These are phyloP conservation scores for Erythrolamprus reginae DNA, from an alignment of 2,113 vertebrate genomes.

Conservation along the genomic window DNA sequence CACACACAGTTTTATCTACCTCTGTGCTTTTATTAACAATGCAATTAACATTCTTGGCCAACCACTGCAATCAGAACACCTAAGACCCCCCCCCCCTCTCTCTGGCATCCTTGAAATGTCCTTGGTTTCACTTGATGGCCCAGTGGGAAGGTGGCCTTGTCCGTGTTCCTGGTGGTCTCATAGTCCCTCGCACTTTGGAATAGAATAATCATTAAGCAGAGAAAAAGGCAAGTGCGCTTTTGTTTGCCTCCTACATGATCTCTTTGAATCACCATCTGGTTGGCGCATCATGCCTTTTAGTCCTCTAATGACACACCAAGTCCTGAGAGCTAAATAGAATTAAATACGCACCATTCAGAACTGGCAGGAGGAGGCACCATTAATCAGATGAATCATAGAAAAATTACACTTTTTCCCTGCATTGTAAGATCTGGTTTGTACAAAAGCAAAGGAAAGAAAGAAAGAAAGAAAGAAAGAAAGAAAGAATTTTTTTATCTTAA, in stretches of 20 bases:
- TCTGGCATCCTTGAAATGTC: background rate
- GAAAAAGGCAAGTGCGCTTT: background rate
- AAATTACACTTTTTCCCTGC: background rate
- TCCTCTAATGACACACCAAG: constrained; percentile 5
- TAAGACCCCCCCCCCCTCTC: rapidly evolving
- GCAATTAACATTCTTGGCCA: background rate
- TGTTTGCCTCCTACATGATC: constrained; percentile 21
- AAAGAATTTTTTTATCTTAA: background rate
- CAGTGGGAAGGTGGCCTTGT: background rate
- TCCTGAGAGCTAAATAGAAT: background rate
- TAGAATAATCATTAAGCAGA: background rate
- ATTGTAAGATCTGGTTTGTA: background rate
- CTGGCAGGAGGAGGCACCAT: background rate
- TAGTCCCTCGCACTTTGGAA: background rate
- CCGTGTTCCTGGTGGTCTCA: rapidly evolving
- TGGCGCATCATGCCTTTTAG: constrained; percentile 10
- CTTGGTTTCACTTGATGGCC: rapidly evolving
- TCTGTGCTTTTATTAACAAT: background rate
- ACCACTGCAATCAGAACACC: background rate
- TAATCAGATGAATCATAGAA: background rate
- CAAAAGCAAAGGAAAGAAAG: background rate
- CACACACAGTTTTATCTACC: rapidly evolving
- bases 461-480: background rate
- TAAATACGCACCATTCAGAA: background rate
- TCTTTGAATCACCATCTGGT: constrained; percentile 22